Conservation (phyloP, 1,140 invertebrate genomes). For the Macrobrachium nipponense region DNA sequence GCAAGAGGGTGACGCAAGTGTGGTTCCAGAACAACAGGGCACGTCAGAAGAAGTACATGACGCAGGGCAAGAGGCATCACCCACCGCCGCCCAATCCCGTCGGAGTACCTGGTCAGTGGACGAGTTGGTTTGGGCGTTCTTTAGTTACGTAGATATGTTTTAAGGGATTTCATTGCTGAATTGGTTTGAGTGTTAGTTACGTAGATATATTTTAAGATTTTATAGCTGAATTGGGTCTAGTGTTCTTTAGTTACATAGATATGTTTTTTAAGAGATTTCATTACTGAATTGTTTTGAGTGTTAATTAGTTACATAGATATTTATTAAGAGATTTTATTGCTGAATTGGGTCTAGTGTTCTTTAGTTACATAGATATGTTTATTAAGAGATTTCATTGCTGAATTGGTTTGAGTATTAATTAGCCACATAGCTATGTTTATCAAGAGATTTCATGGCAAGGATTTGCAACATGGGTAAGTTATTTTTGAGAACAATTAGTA, state of each 20-base stretch:
- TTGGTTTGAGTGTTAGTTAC: neutral
- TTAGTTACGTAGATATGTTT: neutral
- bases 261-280: too few species aligned
- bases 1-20: constrained; percentile 98
- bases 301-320: neutral
- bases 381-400: too few species aligned
- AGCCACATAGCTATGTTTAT: too few species aligned
- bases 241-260: neutral
- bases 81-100: constrained; percentile 22
- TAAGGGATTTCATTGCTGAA: neutral
- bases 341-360: too few species aligned
- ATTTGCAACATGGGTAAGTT: too few species aligned
- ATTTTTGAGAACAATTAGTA: too few species aligned
- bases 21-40: constrained; percentile 99
- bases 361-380: neutral
- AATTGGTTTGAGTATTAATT: neutral
- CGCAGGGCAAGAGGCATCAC: constrained; percentile 50
- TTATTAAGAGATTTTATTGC: too few species aligned
- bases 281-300: neutral
- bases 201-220: too few species aligned
- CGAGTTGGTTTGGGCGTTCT: neutral
- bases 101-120: neutral
- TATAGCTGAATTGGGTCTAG: too few species aligned
- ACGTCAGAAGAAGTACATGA: constrained; percentile 80
- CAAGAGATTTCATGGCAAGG: too few species aligned